These are phyloP conservation scores for Myopa testacea DNA, from an alignment of 2,888 invertebrate species.

Conservation along the genomic window DNA sequence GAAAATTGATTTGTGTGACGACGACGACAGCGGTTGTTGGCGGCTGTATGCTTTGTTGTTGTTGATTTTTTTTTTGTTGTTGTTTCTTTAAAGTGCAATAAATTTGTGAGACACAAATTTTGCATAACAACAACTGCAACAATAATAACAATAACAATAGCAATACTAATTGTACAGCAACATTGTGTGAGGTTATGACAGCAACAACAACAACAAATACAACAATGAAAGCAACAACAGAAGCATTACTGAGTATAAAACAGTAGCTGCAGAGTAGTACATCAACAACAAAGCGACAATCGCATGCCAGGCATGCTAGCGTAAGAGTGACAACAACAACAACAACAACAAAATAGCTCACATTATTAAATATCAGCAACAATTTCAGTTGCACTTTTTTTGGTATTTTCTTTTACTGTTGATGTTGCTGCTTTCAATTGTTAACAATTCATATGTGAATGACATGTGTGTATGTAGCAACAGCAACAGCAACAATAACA, in stretches of 20 bases:
- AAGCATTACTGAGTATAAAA: not conserved
- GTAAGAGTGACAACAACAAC: not conserved
- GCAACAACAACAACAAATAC: not conserved
- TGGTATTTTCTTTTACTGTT: not conserved
- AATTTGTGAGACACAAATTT: not conserved
- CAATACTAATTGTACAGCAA: not conserved
- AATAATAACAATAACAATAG: constrained; percentile 3
- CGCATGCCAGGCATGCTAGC: not conserved
- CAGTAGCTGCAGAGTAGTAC: too few relatives aligned
- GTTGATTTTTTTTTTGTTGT: too few relatives aligned
- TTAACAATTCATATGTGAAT: not conserved
- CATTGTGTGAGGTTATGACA: constrained; percentile 4
- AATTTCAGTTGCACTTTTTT: not conserved
- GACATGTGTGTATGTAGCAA: not conserved
- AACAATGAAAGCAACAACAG: constrained; percentile 1
- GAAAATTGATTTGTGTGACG: not conserved
- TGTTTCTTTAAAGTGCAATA: not conserved
- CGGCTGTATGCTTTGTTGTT: too few relatives aligned
- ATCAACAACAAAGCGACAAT: not conserved
- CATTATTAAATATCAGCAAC: not conserved
- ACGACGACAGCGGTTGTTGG: not conserved
- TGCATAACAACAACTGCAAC: not conserved
- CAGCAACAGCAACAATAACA: not conserved
- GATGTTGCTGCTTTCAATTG: not conserved
- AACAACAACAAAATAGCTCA: not conserved